These are phyloP conservation scores for Lampropteryx suffumata DNA, from an alignment of 2,888 invertebrate genomes.

Conservation along the genomic window DNA sequence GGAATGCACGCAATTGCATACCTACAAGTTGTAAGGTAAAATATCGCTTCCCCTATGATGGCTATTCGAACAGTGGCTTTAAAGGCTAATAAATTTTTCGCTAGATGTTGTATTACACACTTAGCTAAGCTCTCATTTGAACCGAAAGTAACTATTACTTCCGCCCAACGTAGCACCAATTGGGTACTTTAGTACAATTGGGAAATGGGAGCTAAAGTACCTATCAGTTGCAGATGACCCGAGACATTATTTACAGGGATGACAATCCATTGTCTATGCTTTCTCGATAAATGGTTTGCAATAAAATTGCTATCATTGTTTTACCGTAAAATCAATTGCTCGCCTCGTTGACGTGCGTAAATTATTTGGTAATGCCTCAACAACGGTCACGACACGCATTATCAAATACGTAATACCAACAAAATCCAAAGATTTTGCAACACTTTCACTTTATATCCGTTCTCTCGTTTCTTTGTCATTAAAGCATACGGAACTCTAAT, in stretches of 20 bases:
- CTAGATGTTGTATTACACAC: too few species aligned
- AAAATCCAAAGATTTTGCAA: constrained; percentile 29
- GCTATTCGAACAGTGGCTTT: too few species aligned
- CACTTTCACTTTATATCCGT: constrained; percentile 38
- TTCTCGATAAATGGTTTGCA: constrained; percentile 20
- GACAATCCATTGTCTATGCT: constrained; percentile 28
- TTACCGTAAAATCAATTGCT: constrained; percentile 15
- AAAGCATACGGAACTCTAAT: constrained; percentile 28
- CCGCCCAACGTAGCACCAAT: too few species aligned
- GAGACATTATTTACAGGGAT: constrained; percentile 6
- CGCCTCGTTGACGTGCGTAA: constrained; percentile 30
- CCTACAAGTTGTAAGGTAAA: too few species aligned
- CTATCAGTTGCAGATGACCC: background rate
- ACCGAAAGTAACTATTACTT: too few species aligned
- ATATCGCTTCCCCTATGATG: too few species aligned
- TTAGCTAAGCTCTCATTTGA: too few species aligned
- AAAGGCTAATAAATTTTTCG: too few species aligned
- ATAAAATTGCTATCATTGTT: constrained; percentile 1
- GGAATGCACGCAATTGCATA: too few species aligned
- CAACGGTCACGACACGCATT: constrained; percentile 13
- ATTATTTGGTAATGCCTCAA: constrained; percentile 21
- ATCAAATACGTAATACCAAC: background rate
- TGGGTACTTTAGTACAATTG: too few species aligned
- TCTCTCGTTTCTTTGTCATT: constrained; percentile 26
- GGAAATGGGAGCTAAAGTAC: too few species aligned